These are phyloP conservation scores for Liodrosophila aerea DNA, from an alignment of 2,888 invertebrate genomes.

Conservation along the genomic window DNA sequence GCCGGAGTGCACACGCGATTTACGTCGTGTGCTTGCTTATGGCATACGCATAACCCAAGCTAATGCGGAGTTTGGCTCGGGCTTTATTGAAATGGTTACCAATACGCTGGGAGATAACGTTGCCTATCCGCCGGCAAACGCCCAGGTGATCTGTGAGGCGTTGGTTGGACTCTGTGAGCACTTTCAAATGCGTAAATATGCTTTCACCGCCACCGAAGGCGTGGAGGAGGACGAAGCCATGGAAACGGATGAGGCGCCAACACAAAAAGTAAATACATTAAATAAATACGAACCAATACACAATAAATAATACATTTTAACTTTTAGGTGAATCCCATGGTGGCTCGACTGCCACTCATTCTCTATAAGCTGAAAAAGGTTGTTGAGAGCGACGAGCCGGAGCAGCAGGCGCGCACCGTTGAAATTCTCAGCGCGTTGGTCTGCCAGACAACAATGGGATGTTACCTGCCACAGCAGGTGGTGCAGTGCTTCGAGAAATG, in stretches of 20 bases:
- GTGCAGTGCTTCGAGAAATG: conserved; percentile 85
- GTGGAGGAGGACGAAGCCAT: conserved; percentile 54
- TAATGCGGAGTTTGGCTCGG: conserved; percentile 85
- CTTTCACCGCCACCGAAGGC: conserved; percentile 42
- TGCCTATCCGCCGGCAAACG: conserved; percentile 77
- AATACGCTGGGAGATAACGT: conserved; percentile 80
- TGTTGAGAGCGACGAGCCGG: conserved; percentile 67
- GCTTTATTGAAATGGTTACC: conserved; percentile 87
- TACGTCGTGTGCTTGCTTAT: conserved; percentile 84
- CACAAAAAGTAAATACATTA: conserved; percentile 34
- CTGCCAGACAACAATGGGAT: conserved; percentile 90
- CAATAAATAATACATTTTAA: not conserved
- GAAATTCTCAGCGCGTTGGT: conserved; percentile 92
- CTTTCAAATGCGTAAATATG: conserved; percentile 80
- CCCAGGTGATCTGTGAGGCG: conserved; percentile 87
- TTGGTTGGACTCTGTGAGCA: conserved; percentile 89
- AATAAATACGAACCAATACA: not conserved
- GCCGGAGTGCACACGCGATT: conserved; percentile 74
- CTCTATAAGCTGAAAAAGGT: conserved; percentile 79
- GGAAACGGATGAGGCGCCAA: conserved; percentile 66
- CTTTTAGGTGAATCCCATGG: conserved; percentile 69
- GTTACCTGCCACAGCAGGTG: conserved; percentile 86
- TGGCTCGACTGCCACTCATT: conserved; percentile 78
- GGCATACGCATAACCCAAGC: conserved; percentile 88
- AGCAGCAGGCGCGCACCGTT: conserved; percentile 83